Conservation (phyloP, 1,140 invertebrate species). For the Zaprionus kolodkinae region DNA sequence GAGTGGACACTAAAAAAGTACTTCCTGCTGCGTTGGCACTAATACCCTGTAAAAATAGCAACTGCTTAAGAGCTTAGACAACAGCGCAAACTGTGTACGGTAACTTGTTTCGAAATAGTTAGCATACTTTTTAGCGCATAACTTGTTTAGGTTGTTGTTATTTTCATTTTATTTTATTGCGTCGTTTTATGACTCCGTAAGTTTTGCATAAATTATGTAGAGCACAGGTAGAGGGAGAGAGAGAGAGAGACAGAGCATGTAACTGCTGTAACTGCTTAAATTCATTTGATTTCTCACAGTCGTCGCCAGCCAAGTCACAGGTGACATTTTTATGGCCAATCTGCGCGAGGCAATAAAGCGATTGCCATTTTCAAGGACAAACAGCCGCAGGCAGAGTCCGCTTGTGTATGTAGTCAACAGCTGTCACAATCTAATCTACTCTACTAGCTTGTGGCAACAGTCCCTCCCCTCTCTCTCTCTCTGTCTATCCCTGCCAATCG, state of each 20-base stretch:
- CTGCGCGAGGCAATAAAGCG: conserved; percentile 75
- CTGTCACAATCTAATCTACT: conserved; percentile 61
- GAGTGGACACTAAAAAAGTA: not conserved
- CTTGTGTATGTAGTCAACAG: conserved; percentile 34
- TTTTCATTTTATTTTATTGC: conserved; percentile 14
- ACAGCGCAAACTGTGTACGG: not conserved
- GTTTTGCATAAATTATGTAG: conserved; percentile 79
- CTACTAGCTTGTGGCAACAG: conserved; percentile 42
- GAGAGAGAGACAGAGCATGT: not conserved
- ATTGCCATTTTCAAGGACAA: conserved; percentile 66
- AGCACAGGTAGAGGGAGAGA: not conserved
- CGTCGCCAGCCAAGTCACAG: conserved; percentile 67
- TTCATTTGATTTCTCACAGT: conserved; percentile 78
- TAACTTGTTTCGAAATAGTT: not conserved
- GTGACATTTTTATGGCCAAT: conserved; percentile 81
- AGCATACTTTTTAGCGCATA: conserved; percentile 17
- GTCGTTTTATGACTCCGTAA: conserved; percentile 62
- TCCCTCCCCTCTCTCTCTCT: conserved; percentile 24
- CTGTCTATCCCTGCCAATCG: not conserved
- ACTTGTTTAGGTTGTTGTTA: conserved; percentile 8
- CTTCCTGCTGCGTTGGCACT: conserved; percentile 14
- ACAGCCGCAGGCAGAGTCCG: conserved; percentile 3
- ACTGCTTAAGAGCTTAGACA: not conserved
- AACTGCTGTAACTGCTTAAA: conserved; percentile 55
- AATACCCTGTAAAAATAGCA: conserved; percentile 11